A percentile compares a stretch with the other conserved stretches of the same genome.
phyloP scores from a whole-genome alignment of 2,113 vertebrate species.

The Archilochus colubris region DNA sequence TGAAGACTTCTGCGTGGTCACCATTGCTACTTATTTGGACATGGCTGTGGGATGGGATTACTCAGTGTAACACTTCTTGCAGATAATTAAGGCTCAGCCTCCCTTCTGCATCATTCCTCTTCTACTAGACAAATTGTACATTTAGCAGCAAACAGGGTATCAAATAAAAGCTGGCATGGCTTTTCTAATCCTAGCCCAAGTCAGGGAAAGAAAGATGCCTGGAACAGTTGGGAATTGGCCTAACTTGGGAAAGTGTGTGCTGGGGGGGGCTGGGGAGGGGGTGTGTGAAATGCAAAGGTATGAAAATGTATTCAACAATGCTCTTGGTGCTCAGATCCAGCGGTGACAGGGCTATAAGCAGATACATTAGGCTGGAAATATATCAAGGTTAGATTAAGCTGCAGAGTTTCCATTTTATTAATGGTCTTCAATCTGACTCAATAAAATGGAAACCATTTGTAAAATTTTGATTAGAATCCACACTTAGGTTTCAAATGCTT shows the following conservation, averaged over 20 bases:
- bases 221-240: conserved; percentile 17
- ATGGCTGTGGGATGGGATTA: background rate
- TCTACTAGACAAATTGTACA: background rate
- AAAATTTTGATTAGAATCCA: conserved; percentile 64
- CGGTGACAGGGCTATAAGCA: conserved; percentile 61
- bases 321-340: conserved; percentile 30
- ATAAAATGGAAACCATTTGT: conserved; percentile 67
- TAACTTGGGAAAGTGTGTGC: background rate
- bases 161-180: background rate
- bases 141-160: background rate
- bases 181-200: background rate
- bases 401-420: conserved; percentile 69
- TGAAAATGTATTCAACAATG: conserved; percentile 58
- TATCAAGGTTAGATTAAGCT: conserved; percentile 68
- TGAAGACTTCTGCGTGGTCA: background rate
- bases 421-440: conserved; percentile 65
- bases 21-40: background rate
- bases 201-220: background rate
- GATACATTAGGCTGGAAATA: conserved; percentile 65
- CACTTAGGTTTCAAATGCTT: conserved; percentile 44
- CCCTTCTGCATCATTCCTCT: background rate
- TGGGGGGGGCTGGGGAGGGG: background rate
- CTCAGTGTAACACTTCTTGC: background rate
- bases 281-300: conserved; percentile 22
- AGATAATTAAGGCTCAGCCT: background rate